phyloP scores from a whole-genome alignment of 1,140 invertebrate species.

The Pseudoatta argentina region DNA sequence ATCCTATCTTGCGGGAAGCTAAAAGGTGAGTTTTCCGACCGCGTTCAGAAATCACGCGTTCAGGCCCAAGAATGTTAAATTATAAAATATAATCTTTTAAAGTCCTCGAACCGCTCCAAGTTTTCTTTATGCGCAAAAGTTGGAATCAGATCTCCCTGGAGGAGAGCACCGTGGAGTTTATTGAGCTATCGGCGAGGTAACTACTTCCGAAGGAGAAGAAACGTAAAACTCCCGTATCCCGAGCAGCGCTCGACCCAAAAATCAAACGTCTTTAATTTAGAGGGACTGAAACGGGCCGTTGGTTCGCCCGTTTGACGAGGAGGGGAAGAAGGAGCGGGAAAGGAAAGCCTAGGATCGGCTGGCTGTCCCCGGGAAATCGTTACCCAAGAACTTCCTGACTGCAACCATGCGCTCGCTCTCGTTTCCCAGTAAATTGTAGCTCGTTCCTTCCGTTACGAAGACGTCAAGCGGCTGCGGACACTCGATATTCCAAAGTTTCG shows the following conservation, averaged over 20 bases:
- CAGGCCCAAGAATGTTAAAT: constrained; percentile 31
- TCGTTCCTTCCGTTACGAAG: constrained; percentile 50
- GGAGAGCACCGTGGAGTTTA: constrained; percentile 52
- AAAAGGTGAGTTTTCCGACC: background rate
- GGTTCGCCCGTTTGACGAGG: background rate
- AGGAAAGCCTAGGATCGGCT: background rate
- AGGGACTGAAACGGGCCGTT: constrained; percentile 21
- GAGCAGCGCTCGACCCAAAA: constrained; percentile 29
- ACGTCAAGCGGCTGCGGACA: constrained; percentile 47
- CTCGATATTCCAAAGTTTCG: constrained; percentile 64
- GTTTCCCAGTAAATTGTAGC: constrained; percentile 37
- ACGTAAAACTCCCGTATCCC: constrained; percentile 60
- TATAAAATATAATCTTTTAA: constrained; percentile 65
- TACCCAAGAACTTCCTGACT: constrained; percentile 43
- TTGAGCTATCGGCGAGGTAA: constrained; percentile 58
- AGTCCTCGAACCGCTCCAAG: constrained; percentile 29
- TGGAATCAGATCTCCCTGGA: constrained; percentile 47
- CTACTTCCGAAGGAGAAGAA: constrained; percentile 53
- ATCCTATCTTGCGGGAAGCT: constrained; percentile 3
- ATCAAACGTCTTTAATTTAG: constrained; percentile 63
- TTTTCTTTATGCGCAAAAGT: constrained; percentile 62
- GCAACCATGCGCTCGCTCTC: constrained; percentile 11
- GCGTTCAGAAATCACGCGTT: constrained; percentile 13
- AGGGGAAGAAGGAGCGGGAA: background rate
- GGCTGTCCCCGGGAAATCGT: constrained; percentile 54